These are phyloP conservation scores for Pteropus rufus DNA, from an alignment of 2,797 vertebrate species.

Conservation along the genomic window DNA sequence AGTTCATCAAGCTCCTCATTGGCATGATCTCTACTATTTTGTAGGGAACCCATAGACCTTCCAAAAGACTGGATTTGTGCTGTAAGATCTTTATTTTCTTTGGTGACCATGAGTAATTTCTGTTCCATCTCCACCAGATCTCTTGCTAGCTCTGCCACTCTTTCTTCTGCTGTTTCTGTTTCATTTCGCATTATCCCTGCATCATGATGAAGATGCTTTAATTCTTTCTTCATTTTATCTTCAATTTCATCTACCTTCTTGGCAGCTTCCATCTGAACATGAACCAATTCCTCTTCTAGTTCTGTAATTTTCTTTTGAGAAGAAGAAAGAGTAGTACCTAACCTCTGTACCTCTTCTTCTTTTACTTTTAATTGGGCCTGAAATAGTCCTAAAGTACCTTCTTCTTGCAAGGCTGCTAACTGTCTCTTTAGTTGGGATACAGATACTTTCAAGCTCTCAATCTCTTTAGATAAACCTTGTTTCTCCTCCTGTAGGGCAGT, in stretches of 20 bases:
- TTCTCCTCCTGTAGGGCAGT: constrained; percentile 78
- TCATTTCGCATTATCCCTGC: constrained; percentile 95
- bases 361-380: constrained; percentile 74
- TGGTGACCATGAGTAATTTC: constrained; percentile 88
- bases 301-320: constrained; percentile 84
- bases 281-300: constrained; percentile 81
- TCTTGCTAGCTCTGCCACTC: constrained; percentile 94
- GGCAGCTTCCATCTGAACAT: constrained; percentile 83
- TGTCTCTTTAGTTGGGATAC: constrained; percentile 71
- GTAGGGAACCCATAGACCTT: constrained; percentile 94
- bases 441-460: constrained; percentile 69
- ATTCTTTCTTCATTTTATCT: constrained; percentile 84
- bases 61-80: constrained; percentile 92
- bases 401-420: constrained; percentile 63
- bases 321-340: constrained; percentile 72
- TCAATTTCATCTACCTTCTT: constrained; percentile 83
- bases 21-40: constrained; percentile 90
- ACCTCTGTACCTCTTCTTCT: constrained; percentile 73
- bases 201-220: constrained; percentile 92
- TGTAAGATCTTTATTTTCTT: constrained; percentile 85
- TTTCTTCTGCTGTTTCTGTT: constrained; percentile 95
- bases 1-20: constrained; percentile 80
- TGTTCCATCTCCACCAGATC: constrained; percentile 94
- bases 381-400: constrained; percentile 49
- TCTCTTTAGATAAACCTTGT: constrained; percentile 74